Percentiles rank a stretch among this genome's conserved stretches.
These are phyloP conservation scores for Dynastes hyllus DNA, from an alignment of 2,888 invertebrate species.

Conservation along the genomic window DNA sequence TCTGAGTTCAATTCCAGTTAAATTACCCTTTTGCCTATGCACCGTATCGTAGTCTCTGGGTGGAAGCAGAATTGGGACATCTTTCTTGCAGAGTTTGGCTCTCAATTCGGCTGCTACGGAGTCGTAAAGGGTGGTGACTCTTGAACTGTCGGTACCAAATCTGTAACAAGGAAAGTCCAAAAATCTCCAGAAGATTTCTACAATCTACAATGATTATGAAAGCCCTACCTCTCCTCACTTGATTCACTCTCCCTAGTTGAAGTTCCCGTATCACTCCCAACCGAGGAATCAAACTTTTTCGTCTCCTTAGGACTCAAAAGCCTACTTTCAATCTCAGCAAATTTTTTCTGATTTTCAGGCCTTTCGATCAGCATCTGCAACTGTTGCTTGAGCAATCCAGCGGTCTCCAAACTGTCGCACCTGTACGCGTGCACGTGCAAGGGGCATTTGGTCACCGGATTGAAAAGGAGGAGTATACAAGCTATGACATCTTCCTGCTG, in stretches of 20 bases:
- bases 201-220: no score
- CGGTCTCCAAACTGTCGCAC: slow-evolving; percentile 95
- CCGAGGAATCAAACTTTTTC: slow-evolving; percentile 83
- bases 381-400: slow-evolving; percentile 88
- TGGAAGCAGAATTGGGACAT: slow-evolving; percentile 86
- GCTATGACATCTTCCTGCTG: slow-evolving; percentile 95
- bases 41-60: slow-evolving; percentile 97
- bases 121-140: slow-evolving; percentile 87
- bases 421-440: slow-evolving; percentile 96
- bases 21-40: slow-evolving; percentile 83
- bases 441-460: slow-evolving; percentile 95
- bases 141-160: slow-evolving; percentile 68
- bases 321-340: slow-evolving; percentile 84
- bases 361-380: slow-evolving; percentile 87
- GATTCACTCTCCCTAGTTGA: slow-evolving; percentile 81
- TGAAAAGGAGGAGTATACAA: slow-evolving; percentile 93
- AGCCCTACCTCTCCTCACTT: slow-evolving; percentile 77
- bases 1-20: slow-evolving; percentile 81
- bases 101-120: slow-evolving; percentile 93
- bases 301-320: slow-evolving; percentile 74
- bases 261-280: slow-evolving; percentile 82
- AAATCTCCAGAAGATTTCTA: no score
- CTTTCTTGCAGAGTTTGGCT: slow-evolving; percentile 77
- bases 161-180: slow-evolving; percentile 55
- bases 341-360: slow-evolving; percentile 90